Conservation (phyloP, 1,140 invertebrate genomes). For the Belonocnema kinseyi region DNA sequence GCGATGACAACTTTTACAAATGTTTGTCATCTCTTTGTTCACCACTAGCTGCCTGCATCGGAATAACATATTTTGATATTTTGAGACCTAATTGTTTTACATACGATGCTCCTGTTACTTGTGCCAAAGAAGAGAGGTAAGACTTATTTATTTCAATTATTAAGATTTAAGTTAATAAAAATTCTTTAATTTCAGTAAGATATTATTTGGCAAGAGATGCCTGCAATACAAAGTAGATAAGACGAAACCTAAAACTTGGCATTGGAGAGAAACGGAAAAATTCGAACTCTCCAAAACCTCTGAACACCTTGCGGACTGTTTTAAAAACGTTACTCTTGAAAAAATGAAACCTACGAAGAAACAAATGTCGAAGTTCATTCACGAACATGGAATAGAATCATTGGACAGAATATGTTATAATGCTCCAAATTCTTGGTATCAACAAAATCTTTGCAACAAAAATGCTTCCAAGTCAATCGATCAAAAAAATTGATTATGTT, state of each 20-base stretch:
- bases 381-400: neutral
- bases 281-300: neutral
- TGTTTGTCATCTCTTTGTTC: constrained; percentile 1
- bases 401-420: neutral
- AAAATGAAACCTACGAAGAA: neutral
- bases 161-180: neutral
- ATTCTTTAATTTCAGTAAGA: neutral
- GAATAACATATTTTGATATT: constrained; percentile 24
- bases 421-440: neutral
- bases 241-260: constrained; percentile 1
- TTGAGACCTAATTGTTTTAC: constrained; percentile 18
- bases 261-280: constrained; percentile 16
- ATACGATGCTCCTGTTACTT: neutral
- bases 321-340: neutral
- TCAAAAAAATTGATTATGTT: neutral
- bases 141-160: neutral
- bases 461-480: neutral
- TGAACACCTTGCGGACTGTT: neutral
- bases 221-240: neutral
- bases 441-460: neutral
- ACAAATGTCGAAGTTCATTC: neutral
- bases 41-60: constrained; percentile 10
- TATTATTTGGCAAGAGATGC: neutral
- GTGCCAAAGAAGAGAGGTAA: neutral
- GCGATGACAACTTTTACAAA: constrained; percentile 6